Base-by-base conservation (phyloP, 2,113 vertebrate species). In the Lota lota region DNA sequence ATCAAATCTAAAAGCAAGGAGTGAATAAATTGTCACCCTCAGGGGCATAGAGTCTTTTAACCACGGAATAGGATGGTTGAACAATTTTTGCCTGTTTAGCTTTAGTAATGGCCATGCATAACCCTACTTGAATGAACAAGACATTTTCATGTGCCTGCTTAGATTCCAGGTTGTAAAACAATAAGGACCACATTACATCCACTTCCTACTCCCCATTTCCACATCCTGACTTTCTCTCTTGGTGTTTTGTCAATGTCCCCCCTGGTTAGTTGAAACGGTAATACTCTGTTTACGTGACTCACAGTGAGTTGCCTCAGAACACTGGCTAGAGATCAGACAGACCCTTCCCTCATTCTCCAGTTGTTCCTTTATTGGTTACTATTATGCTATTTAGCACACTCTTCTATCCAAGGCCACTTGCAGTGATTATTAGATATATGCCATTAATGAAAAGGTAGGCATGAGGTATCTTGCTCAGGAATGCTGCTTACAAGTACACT, bases 251-350 rank as follows among this genome's bases (percentile, higher is more conserved):
- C 74, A 85, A 72, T 75, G 76, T 71, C 78, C 76, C 68, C 72
- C 74, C 83, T 80, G 62, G 64, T 80, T 56, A 56, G n/a, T 14
- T 56, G 53, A 56, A 56, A 56, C n/a, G 53, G 53, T 18, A 56
- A 56, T 56, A 5, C 16, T 17, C 17, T 5, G 53, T 56, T 17
- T 17, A 91, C 93, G 95, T 91, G 92, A 93, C 85, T 68, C 89
- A 93, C 81, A 93, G 88, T 91, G 91, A 77, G 14, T 14, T 66
- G 18, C 54, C 75, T 73, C 68, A 66, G n/a, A 33, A 4, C 17
- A 84, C 65, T 73, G 71, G 69, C 75, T 68, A 61, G n/a, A 67
- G 70, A 81, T 84, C 76, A 79, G 58, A 68, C 67, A 59, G 56
- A 28, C 56, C 8, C 67, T 76, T 68, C 51, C 64, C 74, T 70